Base-by-base conservation (phyloP, 2,113 vertebrate species). In the Erpornis zantholeuca region DNA sequence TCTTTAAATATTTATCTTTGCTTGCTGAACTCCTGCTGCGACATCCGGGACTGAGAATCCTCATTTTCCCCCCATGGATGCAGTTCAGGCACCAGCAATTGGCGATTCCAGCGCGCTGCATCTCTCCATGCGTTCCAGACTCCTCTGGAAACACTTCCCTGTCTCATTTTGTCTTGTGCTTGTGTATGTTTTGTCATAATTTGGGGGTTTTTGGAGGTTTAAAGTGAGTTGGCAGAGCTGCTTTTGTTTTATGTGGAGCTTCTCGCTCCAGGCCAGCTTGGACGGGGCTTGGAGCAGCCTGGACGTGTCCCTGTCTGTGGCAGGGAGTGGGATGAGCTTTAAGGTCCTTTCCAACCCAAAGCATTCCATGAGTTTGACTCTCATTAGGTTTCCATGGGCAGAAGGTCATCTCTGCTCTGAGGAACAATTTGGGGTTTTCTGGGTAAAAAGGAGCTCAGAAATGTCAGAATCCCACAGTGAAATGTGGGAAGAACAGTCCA, bases 71-170 rank as follows among this genome's bases (percentile, higher is more conserved):
- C 15, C 18, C 1, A 0, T 33, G 44, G 15, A 13, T 19, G 7
- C 10, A 31, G 16, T 61, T 53, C 27, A 50, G 57, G 31, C 25
- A 53, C 11, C 27, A 3, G 38, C 3, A 36, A 2, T 16, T 36
- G 42, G 53, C 18, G 13, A 1, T 66, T 82, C 11, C 0, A 1
- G 4, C 9, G 1, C 2, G 7, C 35, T 16, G 19, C 11, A 2
- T 54, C 27, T 44, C 40, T 71, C 60, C 15, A 1, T 8, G 7
- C 1, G 4, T 57, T 73, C 59, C 60, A 38, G 50, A 15, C 22
- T 64, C 15, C 2, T 49, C 44, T 50, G 35, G 79, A 79, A 75
- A 35, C 10, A 1, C 25, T 69, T 14, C 9, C 35, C 29, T 71
- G 57, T 8, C 20, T 90, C 52, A 1, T 27, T 91, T 60, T 60